Evolutionary conservation across 1,140 invertebrate genomes (phyloP).

Genomic region (Neodiprion lecontei): DNA sequence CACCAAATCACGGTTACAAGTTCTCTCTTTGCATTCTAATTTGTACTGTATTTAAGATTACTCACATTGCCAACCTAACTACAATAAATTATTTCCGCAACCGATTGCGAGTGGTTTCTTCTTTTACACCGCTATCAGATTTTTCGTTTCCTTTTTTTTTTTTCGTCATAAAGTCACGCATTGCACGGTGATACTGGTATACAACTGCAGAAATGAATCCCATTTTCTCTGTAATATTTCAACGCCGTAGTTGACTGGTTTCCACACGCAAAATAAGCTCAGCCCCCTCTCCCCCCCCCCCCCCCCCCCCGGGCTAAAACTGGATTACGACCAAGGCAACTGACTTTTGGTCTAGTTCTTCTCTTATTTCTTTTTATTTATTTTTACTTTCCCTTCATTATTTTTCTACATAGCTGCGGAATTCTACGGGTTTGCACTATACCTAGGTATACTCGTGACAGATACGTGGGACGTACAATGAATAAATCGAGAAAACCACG

Average conservation of each 20-base stretch:
- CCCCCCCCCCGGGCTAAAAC: not conserved
- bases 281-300: not conserved
- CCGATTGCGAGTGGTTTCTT: too few relatives aligned
- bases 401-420: not conserved
- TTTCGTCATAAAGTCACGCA: too few relatives aligned
- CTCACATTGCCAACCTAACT: too few relatives aligned
- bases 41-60: too few relatives aligned
- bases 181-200: too few relatives aligned
- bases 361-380: not conserved
- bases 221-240: not conserved
- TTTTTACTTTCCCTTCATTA: not conserved
- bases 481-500: too few relatives aligned
- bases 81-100: too few relatives aligned
- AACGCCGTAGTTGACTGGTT: not conserved
- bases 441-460: not conserved
- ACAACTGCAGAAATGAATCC: too few relatives aligned
- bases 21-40: too few relatives aligned
- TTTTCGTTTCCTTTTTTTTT: too few relatives aligned
- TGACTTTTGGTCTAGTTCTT: not conserved
- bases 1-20: too few relatives aligned
- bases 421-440: not conserved
- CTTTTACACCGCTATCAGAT: too few relatives aligned
- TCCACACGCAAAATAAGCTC: not conserved
- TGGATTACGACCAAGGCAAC: not conserved
- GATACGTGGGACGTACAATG: not conserved